phyloP scores from a whole-genome alignment of 2,888 invertebrate genomes.

The Hirtodrosophila duncani region DNA sequence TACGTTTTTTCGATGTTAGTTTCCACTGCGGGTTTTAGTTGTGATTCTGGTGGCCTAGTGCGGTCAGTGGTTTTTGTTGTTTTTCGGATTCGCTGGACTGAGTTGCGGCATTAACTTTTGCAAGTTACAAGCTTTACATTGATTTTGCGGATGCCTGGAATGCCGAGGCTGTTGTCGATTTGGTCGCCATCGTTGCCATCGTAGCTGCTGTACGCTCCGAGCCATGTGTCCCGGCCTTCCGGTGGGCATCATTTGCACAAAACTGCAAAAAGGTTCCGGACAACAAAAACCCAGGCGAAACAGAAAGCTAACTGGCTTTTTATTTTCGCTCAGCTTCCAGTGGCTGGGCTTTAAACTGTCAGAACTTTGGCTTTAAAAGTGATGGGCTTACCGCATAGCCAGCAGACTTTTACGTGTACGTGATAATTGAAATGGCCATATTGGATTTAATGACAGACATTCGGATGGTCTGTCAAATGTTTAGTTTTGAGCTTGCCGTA shows the following conservation, averaged over 20 bases:
- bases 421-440: conserved; percentile 19
- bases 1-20: conserved; percentile 24
- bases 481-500: conserved; percentile 4
- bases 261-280: conserved; percentile 50
- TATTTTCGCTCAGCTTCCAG: conserved; percentile 20
- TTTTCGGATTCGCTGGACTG: conserved; percentile 8
- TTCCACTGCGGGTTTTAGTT: conserved; percentile 37
- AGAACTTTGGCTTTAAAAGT: conserved; percentile 36
- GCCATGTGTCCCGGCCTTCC: conserved; percentile 60
- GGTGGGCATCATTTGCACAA: conserved; percentile 69
- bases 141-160: conserved; percentile 47
- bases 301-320: conserved; percentile 52
- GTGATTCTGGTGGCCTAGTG: conserved; percentile 17
- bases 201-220: conserved; percentile 40
- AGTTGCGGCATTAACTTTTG: conserved; percentile 48
- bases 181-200: conserved; percentile 10
- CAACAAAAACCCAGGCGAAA: conserved; percentile 26
- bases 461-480: conserved; percentile 11
- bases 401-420: not conserved
- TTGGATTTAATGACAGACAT: conserved; percentile 13
- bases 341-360: conserved; percentile 40
- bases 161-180: conserved; percentile 11
- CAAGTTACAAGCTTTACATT: conserved; percentile 59
- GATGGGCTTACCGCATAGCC: not conserved
- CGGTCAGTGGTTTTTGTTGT: conserved; percentile 29